Percentiles rank a stretch among this genome's conserved stretches.
Evolutionary conservation across 2,797 vertebrate species (phyloP).

Genomic region (Enteromius treurensis): DNA sequence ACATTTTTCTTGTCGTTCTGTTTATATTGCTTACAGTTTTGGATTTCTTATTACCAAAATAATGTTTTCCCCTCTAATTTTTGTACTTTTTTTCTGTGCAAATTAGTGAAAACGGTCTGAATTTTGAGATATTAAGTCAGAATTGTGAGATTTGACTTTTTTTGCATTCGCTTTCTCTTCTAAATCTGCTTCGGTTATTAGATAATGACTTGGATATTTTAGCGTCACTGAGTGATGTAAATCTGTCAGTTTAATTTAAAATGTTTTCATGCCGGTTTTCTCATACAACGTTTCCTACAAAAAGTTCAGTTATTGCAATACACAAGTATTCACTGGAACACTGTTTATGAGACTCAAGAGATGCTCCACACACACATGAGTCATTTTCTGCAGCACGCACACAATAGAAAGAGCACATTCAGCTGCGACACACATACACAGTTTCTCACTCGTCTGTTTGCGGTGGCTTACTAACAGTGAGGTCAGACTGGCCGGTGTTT

Average conservation of each 20-base stretch:
- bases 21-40: background rate
- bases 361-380: conserved; percentile 20
- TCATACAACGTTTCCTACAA: background rate
- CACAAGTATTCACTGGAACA: background rate
- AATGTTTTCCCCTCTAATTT: background rate
- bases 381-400: conserved; percentile 32
- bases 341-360: conserved; percentile 29
- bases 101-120: background rate
- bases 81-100: background rate
- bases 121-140: background rate
- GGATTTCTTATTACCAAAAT: background rate
- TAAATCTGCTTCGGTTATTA: background rate
- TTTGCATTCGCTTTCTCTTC: background rate
- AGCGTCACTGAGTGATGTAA: background rate
- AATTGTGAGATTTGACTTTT: background rate
- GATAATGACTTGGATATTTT: conserved; percentile 11
- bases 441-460: conserved; percentile 55
- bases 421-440: background rate
- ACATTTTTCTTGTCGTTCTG: background rate
- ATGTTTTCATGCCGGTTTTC: background rate
- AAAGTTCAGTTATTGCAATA: background rate
- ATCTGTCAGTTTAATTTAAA: background rate
- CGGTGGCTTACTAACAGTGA: conserved; percentile 53
- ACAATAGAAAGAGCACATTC: conserved; percentile 31
- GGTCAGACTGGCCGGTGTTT: conserved; percentile 46